Evolutionary conservation across 2,113 vertebrate species (phyloP).

Genomic region (Dendropsophus ebraccatus): DNA sequence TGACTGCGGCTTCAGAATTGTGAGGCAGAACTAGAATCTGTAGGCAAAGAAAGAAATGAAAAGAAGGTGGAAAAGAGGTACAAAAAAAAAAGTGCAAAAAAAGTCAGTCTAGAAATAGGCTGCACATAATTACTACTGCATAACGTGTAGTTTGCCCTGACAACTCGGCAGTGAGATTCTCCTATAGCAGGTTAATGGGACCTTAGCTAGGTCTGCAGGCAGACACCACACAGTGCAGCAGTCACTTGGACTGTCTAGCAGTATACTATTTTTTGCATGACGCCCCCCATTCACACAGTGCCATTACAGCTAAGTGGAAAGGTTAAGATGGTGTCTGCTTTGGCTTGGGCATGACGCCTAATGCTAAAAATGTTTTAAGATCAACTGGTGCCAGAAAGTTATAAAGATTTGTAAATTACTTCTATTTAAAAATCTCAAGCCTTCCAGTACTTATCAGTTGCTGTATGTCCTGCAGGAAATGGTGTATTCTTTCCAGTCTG

Average conservation of each 20-base stretch:
- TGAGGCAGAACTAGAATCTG: background rate
- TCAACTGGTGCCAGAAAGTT: too few species aligned
- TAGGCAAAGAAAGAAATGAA: background rate
- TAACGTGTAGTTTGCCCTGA: background rate
- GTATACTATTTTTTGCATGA: background rate
- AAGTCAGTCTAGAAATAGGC: background rate
- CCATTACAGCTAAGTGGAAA: too few species aligned
- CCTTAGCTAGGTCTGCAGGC: background rate
- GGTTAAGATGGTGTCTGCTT: too few species aligned
- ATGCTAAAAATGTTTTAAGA: too few species aligned
- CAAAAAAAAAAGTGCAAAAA: too few species aligned
- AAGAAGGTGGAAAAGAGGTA: background rate
- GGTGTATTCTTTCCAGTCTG: too few species aligned
- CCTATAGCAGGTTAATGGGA: background rate
- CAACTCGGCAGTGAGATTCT: background rate
- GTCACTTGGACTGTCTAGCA: background rate
- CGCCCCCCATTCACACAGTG: too few species aligned
- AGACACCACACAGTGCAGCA: background rate
- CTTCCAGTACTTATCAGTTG: too few species aligned
- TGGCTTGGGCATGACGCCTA: too few species aligned
- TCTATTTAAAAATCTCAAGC: too few species aligned
- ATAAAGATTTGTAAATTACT: too few species aligned
- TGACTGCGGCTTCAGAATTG: background rate
- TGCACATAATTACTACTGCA: background rate
- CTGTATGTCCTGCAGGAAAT: too few species aligned